phyloP scores from a whole-genome alignment of 2,888 invertebrate species.

The Sthenelais limicola region DNA sequence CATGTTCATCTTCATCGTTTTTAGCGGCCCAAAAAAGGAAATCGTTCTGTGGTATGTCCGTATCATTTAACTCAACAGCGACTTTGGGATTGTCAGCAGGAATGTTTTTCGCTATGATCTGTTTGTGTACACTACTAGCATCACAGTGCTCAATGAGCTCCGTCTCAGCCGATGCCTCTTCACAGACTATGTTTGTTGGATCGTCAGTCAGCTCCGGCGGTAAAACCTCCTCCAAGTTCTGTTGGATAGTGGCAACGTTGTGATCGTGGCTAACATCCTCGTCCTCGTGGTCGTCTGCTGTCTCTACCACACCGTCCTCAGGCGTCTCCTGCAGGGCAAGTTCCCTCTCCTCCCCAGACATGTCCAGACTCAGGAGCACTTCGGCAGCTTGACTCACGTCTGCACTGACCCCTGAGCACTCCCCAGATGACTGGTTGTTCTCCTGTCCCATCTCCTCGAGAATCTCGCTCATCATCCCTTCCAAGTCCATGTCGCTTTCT shows the following conservation, averaged over 20 bases:
- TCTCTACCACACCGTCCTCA: background rate
- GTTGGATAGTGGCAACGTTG: background rate
- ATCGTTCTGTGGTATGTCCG: slow-evolving; percentile 25
- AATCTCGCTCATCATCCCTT: slow-evolving; percentile 30
- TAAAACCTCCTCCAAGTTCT: background rate
- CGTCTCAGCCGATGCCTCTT: too few relatives aligned
- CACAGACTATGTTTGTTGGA: too few relatives aligned
- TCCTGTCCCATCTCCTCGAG: slow-evolving; percentile 30
- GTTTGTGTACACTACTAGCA: too few relatives aligned
- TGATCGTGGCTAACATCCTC: background rate
- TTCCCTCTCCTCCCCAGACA: slow-evolving; percentile 23
- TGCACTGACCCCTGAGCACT: slow-evolving; percentile 23
- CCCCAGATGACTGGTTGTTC: background rate
- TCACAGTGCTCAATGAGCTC: too few relatives aligned
- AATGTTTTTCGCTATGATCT: background rate
- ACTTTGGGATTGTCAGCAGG: background rate
- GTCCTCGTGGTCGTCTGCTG: background rate
- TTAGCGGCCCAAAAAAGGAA: slow-evolving; percentile 32
- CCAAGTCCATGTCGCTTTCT: slow-evolving; percentile 22
- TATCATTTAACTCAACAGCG: slow-evolving; percentile 22
- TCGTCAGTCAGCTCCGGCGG: background rate
- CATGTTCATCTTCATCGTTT: slow-evolving; percentile 8
- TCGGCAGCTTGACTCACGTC: slow-evolving; percentile 24
- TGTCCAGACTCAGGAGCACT: slow-evolving; percentile 25
- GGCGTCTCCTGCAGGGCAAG: background rate